Percentiles rank a stretch among this genome's conserved stretches.
Evolutionary conservation across 2,797 vertebrate genomes (phyloP).

Genomic region (Eulemur rubriventer): DNA sequence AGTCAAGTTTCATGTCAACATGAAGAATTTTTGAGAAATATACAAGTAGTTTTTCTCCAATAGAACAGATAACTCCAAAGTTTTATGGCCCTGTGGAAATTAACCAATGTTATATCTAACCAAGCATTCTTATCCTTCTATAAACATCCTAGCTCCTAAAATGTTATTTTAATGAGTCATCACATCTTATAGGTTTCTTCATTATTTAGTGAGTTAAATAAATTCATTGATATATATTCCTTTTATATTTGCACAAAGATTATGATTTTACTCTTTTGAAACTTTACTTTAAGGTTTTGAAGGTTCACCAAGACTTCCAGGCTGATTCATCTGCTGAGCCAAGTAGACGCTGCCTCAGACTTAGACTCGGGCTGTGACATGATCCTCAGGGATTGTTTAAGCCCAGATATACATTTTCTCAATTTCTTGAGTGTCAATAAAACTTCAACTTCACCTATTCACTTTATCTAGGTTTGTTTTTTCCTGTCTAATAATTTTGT

Average conservation of each 20-base stretch:
- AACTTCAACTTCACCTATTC: neutral
- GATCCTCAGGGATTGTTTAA: neutral
- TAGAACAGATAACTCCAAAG: neutral
- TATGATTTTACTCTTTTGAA: neutral
- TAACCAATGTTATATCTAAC: neutral
- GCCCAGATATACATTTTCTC: neutral
- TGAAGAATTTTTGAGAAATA: neutral
- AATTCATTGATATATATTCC: neutral
- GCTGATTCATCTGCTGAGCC: neutral
- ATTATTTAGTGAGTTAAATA: neutral
- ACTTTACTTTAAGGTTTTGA: neutral
- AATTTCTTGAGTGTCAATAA: neutral
- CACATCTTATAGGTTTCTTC: neutral
- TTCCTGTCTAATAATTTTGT: neutral
- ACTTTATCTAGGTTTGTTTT: neutral
- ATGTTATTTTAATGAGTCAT: neutral
- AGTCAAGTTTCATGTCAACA: neutral
- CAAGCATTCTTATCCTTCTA: neutral
- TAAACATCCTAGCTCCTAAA: neutral
- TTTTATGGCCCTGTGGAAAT: neutral
- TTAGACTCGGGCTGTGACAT: neutral
- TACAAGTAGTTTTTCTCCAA: neutral
- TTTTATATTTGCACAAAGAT: neutral
- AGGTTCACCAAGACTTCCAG: neutral
- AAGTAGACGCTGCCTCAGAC: neutral